Evolutionary conservation across 2,888 invertebrate genomes (phyloP), one percentile per base, ranked within the genome.

Genomic region (Lepidocyrtinus sp.): DNA sequence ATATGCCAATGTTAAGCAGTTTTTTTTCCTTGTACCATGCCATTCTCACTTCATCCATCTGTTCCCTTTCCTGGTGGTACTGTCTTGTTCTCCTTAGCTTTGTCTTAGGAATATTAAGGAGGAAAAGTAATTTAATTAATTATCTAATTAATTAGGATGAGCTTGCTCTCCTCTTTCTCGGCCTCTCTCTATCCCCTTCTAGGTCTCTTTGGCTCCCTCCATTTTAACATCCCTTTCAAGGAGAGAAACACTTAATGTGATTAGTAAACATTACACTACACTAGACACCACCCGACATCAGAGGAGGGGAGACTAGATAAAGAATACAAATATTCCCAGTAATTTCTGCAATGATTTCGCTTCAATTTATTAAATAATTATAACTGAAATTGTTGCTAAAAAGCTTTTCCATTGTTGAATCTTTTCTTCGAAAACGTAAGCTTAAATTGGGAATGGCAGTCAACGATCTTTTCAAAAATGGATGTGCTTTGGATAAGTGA

Each of bases 111-210:
- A 19, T 59, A 59, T 59, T 59, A 59, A 59, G 80, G 50, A 50
- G 61, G 12, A 64, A 72, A 75, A n/a, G 75, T 81, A 81, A 81
- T 75, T 75, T 75, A 81, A 81, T 81, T 81, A 81, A 81, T 81
- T 80, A 72, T 46, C 75, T 81, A 81, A 81, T 81, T 81, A 81
- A 72, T 75, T 75, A 81, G 71, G 67, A 81, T 72, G 81, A 81
- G 75, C 62, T 75, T 64, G 80, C 61, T 76, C 36, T 64, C 67
- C 22, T 15, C 67, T 45, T n/a, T 19, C 67, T 67, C 12, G 15
- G 12, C 26, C 36, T 36, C 65, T 2, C 17, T 15, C 25, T 2
- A 2, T n/a, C n/a, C 27, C 1, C 27, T 27, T 25, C 1, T 64
- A n/a, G 5, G 36, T 27, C 15, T 46, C 21, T 68, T 21, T 21